Evolutionary conservation across 2,888 invertebrate species (phyloP), one percentile per base, ranked within the genome.

Genomic region (Ectobius pallidus): DNA sequence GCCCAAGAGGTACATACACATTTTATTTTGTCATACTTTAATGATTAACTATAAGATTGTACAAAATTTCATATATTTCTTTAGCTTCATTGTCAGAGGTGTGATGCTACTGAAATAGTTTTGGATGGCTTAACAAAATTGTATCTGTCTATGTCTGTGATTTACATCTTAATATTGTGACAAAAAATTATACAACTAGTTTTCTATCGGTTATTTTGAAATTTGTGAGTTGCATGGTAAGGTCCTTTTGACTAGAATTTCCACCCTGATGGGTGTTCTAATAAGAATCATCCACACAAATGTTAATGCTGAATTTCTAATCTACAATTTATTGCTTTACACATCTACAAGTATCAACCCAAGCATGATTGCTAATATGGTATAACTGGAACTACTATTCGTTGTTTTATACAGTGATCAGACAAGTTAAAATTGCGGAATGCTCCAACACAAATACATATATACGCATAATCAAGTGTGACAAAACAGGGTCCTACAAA

Each of bases 371-470:
- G 27, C 30, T 58, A 58, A 46, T n/a, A 30, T 25, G 30, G 58
- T 58, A 58, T 58, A 34, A 34, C 58, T 58, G 58, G 58, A 58
- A 58, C 58, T 58, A 58, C n/a, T n/a, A n/a, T n/a, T n/a, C n/a
- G 58, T 30, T 27, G 58, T 58, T 46, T n/a, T 68, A 9, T 18
- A 61, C 58, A 55, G 70, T 70, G 70, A 58, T 70, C 70, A 61
- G 58, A 42, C 70, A 70, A 70, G 44, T 58, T 25, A 27, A 18
- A 70, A 27, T 20, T 70, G 39, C 58, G 58, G 70, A 70, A 70
- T 70, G 70, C 61, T 55, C 70, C 46, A 65, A 46, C 44, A 65
- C 6, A 30, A 32, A 65, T 27, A 42, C 65, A 42, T 44, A 42
- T 65, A 65, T 30, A 58, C 65, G 46, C 39, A 39, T 39, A 39